Conservation (phyloP, 2,888 invertebrate genomes). For the Unio pictorum region DNA sequence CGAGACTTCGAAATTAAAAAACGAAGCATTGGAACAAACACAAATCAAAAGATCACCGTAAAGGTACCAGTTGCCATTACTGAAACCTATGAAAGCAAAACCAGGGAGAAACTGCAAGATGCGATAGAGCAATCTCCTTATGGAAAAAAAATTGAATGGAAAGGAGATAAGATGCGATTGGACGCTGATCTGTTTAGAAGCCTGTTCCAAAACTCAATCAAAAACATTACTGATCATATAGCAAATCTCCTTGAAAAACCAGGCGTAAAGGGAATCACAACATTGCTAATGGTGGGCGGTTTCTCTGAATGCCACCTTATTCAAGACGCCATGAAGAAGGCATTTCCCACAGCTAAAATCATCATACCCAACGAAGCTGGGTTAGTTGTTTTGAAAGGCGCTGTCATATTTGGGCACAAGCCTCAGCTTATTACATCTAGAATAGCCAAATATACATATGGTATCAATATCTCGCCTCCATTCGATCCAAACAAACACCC, state of each 20-base stretch:
- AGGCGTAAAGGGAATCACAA: conserved; percentile 15
- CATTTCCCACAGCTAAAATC: conserved; percentile 19
- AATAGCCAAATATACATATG: conserved; percentile 34
- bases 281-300: conserved; percentile 38
- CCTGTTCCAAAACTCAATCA: conserved; percentile 23
- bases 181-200: conserved; percentile 28
- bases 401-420: conserved; percentile 32
- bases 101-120: conserved; percentile 9
- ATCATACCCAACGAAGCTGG: conserved; percentile 35
- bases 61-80: conserved; percentile 1
- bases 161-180: conserved; percentile 35
- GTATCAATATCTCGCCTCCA: conserved; percentile 22
- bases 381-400: conserved; percentile 35
- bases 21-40: background rate
- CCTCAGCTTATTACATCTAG: conserved; percentile 24
- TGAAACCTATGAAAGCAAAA: conserved; percentile 1
- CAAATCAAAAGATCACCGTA: background rate
- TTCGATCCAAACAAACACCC: conserved; percentile 25
- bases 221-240: conserved; percentile 28
- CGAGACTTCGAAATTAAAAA: conserved; percentile 6
- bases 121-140: conserved; percentile 22
- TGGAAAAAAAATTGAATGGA: conserved; percentile 21
- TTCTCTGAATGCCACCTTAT: conserved; percentile 36
- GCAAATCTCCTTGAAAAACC: conserved; percentile 20
- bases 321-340: conserved; percentile 22